Percentiles rank a stretch among this genome's conserved stretches.
phyloP scores from a whole-genome alignment of 2,888 invertebrate genomes.

The Hofmannophila pseudospretella region DNA sequence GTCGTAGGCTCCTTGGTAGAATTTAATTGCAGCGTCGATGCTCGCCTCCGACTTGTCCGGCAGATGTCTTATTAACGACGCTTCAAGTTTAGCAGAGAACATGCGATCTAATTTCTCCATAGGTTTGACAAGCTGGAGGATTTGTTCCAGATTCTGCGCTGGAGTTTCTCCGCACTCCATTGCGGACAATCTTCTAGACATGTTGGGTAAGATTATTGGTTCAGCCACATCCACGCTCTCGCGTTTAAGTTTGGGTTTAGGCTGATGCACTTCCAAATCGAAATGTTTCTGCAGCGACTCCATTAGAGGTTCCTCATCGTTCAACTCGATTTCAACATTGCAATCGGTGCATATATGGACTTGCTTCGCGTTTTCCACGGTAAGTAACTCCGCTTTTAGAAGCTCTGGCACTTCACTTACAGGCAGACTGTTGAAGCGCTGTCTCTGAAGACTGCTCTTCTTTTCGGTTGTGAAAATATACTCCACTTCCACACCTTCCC shows the following conservation, averaged over 20 bases:
- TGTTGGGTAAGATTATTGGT: constrained; percentile 58
- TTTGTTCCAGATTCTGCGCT: constrained; percentile 41
- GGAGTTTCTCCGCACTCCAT: constrained; percentile 54
- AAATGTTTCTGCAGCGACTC: constrained; percentile 68
- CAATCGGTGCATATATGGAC: constrained; percentile 71
- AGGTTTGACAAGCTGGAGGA: constrained; percentile 44
- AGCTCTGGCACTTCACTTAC: constrained; percentile 67
- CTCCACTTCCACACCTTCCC: constrained; percentile 63
- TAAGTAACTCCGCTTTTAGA: constrained; percentile 54
- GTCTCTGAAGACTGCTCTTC: constrained; percentile 61
- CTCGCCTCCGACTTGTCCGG: constrained; percentile 65
- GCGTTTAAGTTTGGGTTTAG: constrained; percentile 52
- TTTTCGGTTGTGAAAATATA: constrained; percentile 71
- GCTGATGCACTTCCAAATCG: constrained; percentile 48
- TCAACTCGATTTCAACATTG: constrained; percentile 60
- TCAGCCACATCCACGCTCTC: constrained; percentile 68
- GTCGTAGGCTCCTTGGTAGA: constrained; percentile 53
- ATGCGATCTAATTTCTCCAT: constrained; percentile 52
- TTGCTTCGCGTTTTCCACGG: constrained; percentile 52
- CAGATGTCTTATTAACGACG: constrained; percentile 49
- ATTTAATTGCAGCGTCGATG: constrained; percentile 56
- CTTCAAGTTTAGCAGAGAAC: constrained; percentile 50
- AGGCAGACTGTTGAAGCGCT: constrained; percentile 66
- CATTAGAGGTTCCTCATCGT: constrained; percentile 65
- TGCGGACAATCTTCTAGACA: constrained; percentile 62